A percentile compares a stretch with the other conserved stretches of the same genome.
These are phyloP conservation scores for Galleria mellonella DNA, from an alignment of 1,140 invertebrate species.

Conservation along the genomic window DNA sequence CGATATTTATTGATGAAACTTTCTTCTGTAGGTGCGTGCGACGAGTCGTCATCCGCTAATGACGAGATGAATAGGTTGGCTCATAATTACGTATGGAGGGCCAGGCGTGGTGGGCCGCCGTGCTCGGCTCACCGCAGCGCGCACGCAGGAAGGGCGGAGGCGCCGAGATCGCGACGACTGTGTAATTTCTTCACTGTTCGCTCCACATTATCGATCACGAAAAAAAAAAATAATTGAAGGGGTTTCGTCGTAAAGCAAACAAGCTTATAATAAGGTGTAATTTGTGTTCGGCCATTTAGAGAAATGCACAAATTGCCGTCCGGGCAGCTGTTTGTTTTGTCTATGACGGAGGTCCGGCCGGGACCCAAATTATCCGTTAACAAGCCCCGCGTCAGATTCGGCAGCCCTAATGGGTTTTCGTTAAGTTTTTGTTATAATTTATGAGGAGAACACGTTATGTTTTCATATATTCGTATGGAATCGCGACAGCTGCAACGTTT, in stretches of 20 bases:
- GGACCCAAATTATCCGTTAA: conserved; percentile 68
- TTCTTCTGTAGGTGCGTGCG: conserved; percentile 14
- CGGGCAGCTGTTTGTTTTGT: conserved; percentile 72
- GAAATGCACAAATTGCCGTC: conserved; percentile 69
- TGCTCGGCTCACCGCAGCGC: conserved; percentile 18
- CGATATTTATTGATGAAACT: conserved; percentile 27
- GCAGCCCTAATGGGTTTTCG: conserved; percentile 72
- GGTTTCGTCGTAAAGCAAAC: conserved; percentile 71
- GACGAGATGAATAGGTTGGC: conserved; percentile 10
- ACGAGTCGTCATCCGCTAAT: conserved; percentile 17
- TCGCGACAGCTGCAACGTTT: conserved; percentile 51
- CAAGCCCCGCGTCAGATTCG: conserved; percentile 72
- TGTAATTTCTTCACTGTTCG: conserved; percentile 69
- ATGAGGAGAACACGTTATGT: conserved; percentile 24
- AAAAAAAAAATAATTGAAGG: conserved; percentile 69
- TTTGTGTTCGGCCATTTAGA: conserved; percentile 72
- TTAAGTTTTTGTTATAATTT: conserved; percentile 72
- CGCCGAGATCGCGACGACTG: conserved; percentile 46
- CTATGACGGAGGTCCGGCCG: conserved; percentile 68
- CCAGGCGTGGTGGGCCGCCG: conserved; percentile 7
- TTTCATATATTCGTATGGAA: conserved; percentile 6
- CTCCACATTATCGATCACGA: conserved; percentile 65
- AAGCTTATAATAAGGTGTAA: conserved; percentile 73
- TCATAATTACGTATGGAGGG: conserved; percentile 10
- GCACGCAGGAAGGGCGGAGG: conserved; percentile 48